Base-by-base conservation (phyloP, 2,113 vertebrate genomes). In the Cinclus cinclus region DNA sequence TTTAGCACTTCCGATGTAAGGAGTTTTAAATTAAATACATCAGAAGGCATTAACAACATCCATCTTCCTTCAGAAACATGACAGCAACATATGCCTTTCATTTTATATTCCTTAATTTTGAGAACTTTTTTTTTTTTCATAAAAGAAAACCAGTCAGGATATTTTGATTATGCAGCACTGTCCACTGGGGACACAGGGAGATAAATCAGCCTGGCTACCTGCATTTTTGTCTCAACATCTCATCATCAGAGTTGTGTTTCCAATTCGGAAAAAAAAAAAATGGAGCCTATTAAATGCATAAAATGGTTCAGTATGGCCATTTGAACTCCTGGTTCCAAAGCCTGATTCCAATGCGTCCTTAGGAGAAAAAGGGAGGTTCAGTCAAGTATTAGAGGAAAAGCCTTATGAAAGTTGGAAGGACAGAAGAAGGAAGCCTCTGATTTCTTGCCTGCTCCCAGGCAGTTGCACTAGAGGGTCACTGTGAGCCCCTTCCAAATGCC, bases 11-110 rank as follows among this genome's bases (percentile, higher is more conserved):
- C 20, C 1, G 0, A 7, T 18, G 7, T 37, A 67, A 49, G 17
- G 25, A 41, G 13, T 53, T 63, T 92, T 89, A 53, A 49, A 75
- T 42, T 55, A 74, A 89, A 62, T 20, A 68, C 21, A 87, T 28
- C 6, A 44, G 8, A 80, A 46, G 5, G 37, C 37, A 53, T 41
- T 68, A 75, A 55, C 18, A 47, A 27, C n/a, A 30, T 42, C 23
- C 25, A 30, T 25, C 33, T 50, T 71, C 15, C 30, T 62, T 46
- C 39, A 75, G 65, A 42, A 76, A 50, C 35, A 28, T 23, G 9
- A 25, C 5, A 4, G 15, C 21, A 52, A 71, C 17, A 30, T 3
- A 44, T 0, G 0, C 19, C 42, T 60, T 83, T 64, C 58, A 42
- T 42, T 46, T 28, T 4, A 31, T 0, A 4, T 41, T 53, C 35